Evolutionary conservation across 2,113 vertebrate genomes (phyloP).

Genomic region (Hypocryptadius cinnamomeus): DNA sequence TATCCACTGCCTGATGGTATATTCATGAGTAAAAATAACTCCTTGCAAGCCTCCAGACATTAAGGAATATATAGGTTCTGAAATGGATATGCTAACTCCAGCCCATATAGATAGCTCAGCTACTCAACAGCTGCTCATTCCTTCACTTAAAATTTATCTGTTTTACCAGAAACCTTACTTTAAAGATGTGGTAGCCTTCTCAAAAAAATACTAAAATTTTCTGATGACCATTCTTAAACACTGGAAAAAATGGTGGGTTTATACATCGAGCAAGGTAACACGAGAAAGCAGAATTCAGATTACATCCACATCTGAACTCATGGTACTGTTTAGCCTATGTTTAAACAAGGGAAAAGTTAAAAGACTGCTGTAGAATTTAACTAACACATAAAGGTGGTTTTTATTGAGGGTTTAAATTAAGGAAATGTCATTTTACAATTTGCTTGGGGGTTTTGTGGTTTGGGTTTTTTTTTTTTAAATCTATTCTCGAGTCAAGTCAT

Average conservation of each 20-base stretch:
- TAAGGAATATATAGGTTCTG: not conserved
- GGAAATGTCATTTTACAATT: not conserved
- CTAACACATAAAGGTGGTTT: not conserved
- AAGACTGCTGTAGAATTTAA: not conserved
- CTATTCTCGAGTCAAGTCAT: not conserved
- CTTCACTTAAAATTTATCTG: conserved; percentile 27
- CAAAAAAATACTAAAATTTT: conserved; percentile 21
- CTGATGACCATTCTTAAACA: conserved; percentile 37
- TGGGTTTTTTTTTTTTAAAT: not conserved
- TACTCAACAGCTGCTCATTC: conserved; percentile 2
- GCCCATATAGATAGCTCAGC: not conserved
- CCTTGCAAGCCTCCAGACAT: not conserved
- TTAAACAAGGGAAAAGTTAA: not conserved
- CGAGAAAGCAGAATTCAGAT: not conserved
- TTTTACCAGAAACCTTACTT: conserved; percentile 48
- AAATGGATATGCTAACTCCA: not conserved
- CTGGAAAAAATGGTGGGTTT: not conserved
- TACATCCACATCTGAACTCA: not conserved
- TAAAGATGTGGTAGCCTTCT: not conserved
- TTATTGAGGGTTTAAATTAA: not conserved
- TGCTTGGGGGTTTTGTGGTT: not conserved
- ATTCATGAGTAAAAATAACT: not conserved
- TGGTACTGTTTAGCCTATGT: not conserved
- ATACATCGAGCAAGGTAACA: not conserved
- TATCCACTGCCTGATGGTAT: not conserved